Evolutionary conservation across 2,888 invertebrate species (phyloP), one percentile per base, ranked within the genome.

Genomic region (Vannuccia rotundouncinata): DNA sequence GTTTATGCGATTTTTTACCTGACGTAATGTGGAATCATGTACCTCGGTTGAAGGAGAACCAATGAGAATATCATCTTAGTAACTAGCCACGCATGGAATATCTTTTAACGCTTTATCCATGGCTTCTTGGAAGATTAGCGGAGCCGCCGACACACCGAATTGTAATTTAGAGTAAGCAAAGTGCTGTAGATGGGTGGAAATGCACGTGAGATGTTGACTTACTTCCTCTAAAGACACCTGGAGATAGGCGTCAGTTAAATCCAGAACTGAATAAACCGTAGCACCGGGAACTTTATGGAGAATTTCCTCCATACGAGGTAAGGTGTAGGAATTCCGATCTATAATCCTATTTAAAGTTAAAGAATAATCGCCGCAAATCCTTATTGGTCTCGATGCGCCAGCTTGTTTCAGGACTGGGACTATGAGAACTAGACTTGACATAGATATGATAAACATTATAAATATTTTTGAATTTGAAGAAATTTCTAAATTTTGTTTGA

Each of bases 121-220:
- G 29, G 74, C 78, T 80, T 79, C 79, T 45, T 79, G 79, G 31
- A 79, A 79, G 80, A 79, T 79, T 1, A 78, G 13, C 10, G 79
- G 80, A 25, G 79, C 79, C n/a, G 79, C 79, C 5, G 79, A 79
- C 27, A 79, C 80, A 28, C 79, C 79, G 30, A 79, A 79, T 80
- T 78, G 79, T 22, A 79, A 22, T 2, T 78, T 80, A 17, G 30
- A 25, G 17, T 77, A 79, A 2, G 78, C 79, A 77, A 79, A 79
- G n/a, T 80, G 29, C n/a, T 29, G 81, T 59, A 79, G 29, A 29
- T 79, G 79, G 1, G 79, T 79, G 5, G 79, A 79, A 1, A 79
- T 79, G 31, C 79, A 80, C 27, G 79, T 79, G 22, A 80, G 22
- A 5, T 77, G 80, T 29, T 78, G 78, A 27, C 78, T 73, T 29